These are phyloP conservation scores for Nothocercus julius DNA, from an alignment of 2,113 vertebrate species.

Conservation along the genomic window DNA sequence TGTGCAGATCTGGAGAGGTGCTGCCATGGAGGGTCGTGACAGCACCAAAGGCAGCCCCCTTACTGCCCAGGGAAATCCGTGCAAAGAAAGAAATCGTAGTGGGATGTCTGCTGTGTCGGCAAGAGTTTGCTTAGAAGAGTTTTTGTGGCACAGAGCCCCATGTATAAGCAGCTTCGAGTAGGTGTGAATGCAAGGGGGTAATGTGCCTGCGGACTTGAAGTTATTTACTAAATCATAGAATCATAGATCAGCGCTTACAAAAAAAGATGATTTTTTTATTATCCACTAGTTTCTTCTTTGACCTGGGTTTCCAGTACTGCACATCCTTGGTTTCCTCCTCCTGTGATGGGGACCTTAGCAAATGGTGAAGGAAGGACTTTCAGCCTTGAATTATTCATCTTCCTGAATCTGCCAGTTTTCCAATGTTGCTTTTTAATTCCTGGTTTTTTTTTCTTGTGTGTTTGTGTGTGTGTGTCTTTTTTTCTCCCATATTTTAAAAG, in stretches of 20 bases:
- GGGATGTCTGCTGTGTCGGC: not conserved
- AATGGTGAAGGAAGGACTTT: constrained; percentile 8
- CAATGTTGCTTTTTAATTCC: not conserved
- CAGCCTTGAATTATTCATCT: not conserved
- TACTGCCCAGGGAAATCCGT: not conserved
- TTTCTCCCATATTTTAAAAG: not conserved
- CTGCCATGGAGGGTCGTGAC: not conserved
- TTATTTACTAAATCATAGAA: not conserved
- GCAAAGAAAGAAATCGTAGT: not conserved
- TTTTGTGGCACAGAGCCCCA: not conserved
- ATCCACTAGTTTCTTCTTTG: not conserved
- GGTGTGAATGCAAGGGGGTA: not conserved
- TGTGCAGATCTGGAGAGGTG: not conserved
- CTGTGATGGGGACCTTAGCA: not conserved
- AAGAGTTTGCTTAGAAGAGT: not conserved
- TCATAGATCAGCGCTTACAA: not conserved
- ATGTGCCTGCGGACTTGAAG: not conserved
- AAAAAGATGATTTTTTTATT: not conserved
- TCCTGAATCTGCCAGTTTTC: not conserved
- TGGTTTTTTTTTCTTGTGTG: not conserved
- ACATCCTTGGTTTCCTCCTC: not conserved
- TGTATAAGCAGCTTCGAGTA: not conserved
- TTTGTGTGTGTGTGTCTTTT: not conserved
- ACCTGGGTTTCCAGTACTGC: not conserved
- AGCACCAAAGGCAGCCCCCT: not conserved